A percentile compares a stretch with the other conserved stretches of the same genome.
Evolutionary conservation across 2,797 vertebrate species (phyloP).

Genomic region (Periophthalmus magnuspinnatus): DNA sequence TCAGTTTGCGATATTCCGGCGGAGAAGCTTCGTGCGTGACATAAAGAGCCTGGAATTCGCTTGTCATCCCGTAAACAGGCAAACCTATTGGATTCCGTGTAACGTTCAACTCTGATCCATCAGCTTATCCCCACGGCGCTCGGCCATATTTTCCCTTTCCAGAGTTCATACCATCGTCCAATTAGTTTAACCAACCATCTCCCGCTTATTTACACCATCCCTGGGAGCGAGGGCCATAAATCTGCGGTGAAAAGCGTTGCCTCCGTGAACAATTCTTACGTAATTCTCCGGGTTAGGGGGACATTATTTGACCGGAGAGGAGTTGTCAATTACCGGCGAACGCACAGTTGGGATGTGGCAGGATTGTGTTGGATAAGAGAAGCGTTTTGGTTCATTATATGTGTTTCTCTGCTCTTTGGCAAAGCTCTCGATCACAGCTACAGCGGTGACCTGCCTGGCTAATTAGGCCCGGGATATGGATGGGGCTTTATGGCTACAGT

Average conservation of each 20-base stretch:
- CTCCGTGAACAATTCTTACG: constrained; percentile 14
- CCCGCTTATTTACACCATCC: constrained; percentile 9
- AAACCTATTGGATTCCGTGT: constrained; percentile 38
- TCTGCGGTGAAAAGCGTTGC: background rate
- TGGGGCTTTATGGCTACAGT: constrained; percentile 46
- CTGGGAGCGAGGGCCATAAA: constrained; percentile 1
- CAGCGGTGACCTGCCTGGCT: constrained; percentile 47
- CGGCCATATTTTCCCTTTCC: constrained; percentile 12
- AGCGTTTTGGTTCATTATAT: constrained; percentile 50
- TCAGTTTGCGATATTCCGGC: background rate
- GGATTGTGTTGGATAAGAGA: constrained; percentile 24
- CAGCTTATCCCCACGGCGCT: constrained; percentile 16
- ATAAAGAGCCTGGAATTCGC: constrained; percentile 31
- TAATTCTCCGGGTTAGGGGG: constrained; percentile 26
- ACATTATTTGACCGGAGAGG: constrained; percentile 14
- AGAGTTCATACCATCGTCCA: constrained; percentile 30
- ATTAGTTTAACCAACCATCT: constrained; percentile 27
- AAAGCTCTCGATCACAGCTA: constrained; percentile 37
- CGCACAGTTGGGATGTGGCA: constrained; percentile 13
- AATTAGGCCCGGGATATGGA: constrained; percentile 63
- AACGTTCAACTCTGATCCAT: constrained; percentile 34
- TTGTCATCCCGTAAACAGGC: constrained; percentile 25
- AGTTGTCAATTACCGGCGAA: constrained; percentile 48
- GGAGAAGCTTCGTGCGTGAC: constrained; percentile 12
- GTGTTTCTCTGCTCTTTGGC: constrained; percentile 1